Percentiles rank a stretch among this genome's conserved stretches.
Evolutionary conservation across 2,113 vertebrate species (phyloP).

Genomic region (Bombycilla garrulus): DNA sequence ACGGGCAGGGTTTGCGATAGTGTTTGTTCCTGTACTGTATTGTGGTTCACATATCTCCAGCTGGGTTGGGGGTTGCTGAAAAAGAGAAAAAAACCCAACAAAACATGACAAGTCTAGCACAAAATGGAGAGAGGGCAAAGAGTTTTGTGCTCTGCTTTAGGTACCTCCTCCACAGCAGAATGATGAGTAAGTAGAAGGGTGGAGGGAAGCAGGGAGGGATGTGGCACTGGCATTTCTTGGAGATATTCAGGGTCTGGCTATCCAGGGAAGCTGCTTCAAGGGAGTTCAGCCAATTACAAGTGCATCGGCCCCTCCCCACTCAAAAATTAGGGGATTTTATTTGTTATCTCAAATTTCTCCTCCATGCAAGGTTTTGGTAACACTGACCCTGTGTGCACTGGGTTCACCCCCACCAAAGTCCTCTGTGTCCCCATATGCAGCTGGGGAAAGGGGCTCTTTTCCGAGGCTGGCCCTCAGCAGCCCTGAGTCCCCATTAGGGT

Average conservation of each 20-base stretch:
- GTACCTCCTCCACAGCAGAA: background rate
- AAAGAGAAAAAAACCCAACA: background rate
- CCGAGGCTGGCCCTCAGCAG: fast-evolving
- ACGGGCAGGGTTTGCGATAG: fast-evolving
- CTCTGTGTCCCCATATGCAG: background rate
- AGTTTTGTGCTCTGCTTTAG: background rate
- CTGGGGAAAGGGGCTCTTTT: background rate
- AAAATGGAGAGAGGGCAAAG: background rate
- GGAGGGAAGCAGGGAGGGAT: background rate
- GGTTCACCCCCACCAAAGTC: background rate
- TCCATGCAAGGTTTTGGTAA: background rate
- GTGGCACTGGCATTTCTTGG: background rate
- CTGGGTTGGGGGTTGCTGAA: constrained; percentile 57
- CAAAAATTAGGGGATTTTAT: background rate
- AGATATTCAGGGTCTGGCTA: background rate
- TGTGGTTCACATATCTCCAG: constrained; percentile 43
- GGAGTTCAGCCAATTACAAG: background rate
- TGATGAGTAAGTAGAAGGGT: fast-evolving
- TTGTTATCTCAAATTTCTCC: background rate
- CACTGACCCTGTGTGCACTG: background rate
- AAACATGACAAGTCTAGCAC: background rate
- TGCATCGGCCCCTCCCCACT: fast-evolving
- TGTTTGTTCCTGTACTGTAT: constrained; percentile 52
- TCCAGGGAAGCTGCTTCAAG: background rate
- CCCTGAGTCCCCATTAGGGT: background rate